These are phyloP conservation scores for Drosophila tropicalis DNA, from an alignment of 1,140 invertebrate species.

Conservation along the genomic window DNA sequence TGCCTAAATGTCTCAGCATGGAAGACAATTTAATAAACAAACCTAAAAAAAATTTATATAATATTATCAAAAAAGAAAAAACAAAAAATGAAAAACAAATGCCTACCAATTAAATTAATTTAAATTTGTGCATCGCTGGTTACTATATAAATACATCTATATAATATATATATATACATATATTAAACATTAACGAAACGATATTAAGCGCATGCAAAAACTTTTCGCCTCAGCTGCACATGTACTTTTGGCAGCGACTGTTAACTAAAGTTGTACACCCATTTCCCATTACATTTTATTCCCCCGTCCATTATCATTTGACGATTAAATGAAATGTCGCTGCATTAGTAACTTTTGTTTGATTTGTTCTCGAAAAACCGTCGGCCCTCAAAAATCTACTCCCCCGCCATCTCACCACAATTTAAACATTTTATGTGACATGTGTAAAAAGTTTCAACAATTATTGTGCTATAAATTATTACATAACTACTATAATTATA, in stretches of 20 bases:
- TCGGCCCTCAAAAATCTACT: too few species aligned
- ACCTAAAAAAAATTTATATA: conserved; percentile 60
- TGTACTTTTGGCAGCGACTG: conserved; percentile 50
- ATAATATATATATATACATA: conserved; percentile 40
- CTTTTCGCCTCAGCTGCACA: conserved; percentile 45
- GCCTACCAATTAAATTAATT: conserved; percentile 50
- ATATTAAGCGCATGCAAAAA: conserved; percentile 54
- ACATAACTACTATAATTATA: conserved; percentile 58
- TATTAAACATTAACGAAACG: conserved; percentile 60
- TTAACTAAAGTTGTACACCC: conserved; percentile 43
- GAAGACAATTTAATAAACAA: conserved; percentile 75
- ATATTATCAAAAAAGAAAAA: conserved; percentile 64
- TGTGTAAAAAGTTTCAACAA: conserved; percentile 54
- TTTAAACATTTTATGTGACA: conserved; percentile 34
- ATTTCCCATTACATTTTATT: conserved; percentile 29
- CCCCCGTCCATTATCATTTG: neutral
- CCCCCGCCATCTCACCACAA: neutral
- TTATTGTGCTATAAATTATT: conserved; percentile 68
- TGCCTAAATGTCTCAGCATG: conserved; percentile 77
- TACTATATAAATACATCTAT: conserved; percentile 54
- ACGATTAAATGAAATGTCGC: neutral
- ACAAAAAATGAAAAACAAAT: conserved; percentile 55
- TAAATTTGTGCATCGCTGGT: conserved; percentile 65
- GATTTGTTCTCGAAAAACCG: conserved; percentile 16
- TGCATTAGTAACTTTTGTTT: conserved; percentile 33